Evolutionary conservation across 1,140 invertebrate genomes (phyloP), one percentile per base, ranked within the genome.

Genomic region (Lordiphosa clarofinis): DNA sequence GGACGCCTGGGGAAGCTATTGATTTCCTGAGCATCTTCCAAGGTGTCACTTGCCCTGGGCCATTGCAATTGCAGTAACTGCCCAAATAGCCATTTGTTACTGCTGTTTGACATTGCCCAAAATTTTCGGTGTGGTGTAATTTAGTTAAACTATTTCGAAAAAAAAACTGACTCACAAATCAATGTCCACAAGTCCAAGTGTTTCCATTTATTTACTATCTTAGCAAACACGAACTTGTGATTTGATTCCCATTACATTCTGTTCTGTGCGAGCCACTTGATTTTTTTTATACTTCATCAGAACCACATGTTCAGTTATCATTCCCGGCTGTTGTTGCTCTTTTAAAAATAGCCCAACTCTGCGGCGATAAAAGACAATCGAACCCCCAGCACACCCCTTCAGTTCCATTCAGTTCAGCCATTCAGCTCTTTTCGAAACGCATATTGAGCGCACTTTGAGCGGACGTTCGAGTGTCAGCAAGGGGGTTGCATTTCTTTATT

Each of bases 401-500:
- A n/a, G n/a, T n/a, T n/a, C n/a, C n/a, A n/a, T n/a, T n/a, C n/a
- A n/a, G n/a, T n/a, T n/a, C n/a, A n/a, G n/a, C n/a, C n/a, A n/a
- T n/a, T 28, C 24, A 5, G 24, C 24, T 28, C 4, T 28, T 28
- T 28, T 28, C 15, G 56, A 13, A 15, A 13, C 38, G 5, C 2
- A 19, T 15, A 28, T 11, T 33, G 49, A 62, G 40, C 57, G 53
- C 52, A 43, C 66, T 67, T 64, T 43, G 21, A 37, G 40, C 57
- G 39, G 44, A 50, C 63, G 60, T 47, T 40, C 43, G 62, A 28
- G 24, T 7, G 38, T 40, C 46, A 13, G 19, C 24, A 38, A 50
- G 70, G 74, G 74, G 74, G 74, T 74, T 74, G 74, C 60, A 60
- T 54, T 74, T 79, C 65, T 74, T 70, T 74, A 65, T 66, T 66